These are phyloP conservation scores for Gerris buenoi DNA, from an alignment of 1,140 invertebrate genomes.

Conservation along the genomic window DNA sequence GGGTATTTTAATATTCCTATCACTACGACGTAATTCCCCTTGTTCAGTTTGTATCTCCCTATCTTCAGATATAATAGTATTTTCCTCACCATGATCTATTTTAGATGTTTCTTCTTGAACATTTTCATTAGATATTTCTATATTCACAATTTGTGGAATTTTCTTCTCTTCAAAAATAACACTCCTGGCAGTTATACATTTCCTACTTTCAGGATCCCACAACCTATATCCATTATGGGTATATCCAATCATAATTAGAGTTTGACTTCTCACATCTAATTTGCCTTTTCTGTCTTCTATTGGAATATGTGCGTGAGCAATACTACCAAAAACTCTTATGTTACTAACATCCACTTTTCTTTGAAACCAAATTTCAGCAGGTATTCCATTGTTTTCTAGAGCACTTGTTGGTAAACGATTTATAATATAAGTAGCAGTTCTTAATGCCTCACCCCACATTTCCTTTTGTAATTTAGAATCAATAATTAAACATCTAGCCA, in stretches of 20 bases:
- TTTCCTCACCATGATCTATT: neutral
- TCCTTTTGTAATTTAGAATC: conserved; percentile 4
- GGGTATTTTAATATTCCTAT: no score
- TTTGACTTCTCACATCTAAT: no score
- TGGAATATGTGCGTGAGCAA: neutral
- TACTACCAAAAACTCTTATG: neutral
- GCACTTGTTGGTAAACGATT: conserved; percentile 6
- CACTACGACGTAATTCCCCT: neutral
- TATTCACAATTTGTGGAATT: neutral
- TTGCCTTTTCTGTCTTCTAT: neutral
- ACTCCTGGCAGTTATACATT: neutral
- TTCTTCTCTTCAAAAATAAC: neutral
- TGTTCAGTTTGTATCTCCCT: neutral
- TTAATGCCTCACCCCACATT: conserved; percentile 14
- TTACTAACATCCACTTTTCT: neutral
- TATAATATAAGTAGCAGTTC: conserved; percentile 11
- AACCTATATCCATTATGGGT: no score
- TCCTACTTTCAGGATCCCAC: neutral
- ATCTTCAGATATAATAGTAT: neutral
- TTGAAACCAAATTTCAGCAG: neutral
- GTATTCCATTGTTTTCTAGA: neutral
- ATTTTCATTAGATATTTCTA: neutral
- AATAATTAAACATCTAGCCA: conserved; percentile 8
- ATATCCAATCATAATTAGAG: no score
- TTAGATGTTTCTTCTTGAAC: neutral